Evolutionary conservation across 2,797 vertebrate species (phyloP), one percentile per base, ranked within the genome.

Genomic region (Cryptoblepharus egeriae): DNA sequence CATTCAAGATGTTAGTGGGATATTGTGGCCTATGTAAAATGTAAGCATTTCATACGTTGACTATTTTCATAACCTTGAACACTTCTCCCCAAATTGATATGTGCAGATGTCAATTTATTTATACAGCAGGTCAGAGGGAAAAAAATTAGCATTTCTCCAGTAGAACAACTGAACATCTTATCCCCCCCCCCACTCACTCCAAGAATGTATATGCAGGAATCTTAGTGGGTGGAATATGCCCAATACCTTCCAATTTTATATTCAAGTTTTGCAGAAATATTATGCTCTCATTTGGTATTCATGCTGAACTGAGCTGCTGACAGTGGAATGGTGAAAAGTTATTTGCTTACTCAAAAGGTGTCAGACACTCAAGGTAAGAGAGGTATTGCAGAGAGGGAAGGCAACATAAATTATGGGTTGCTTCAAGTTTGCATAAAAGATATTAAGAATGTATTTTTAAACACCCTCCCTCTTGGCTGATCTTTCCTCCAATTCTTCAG

Each of bases 221-320:
- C 49, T 55, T 64, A 13, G 58, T 28, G 63, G 8, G 24, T 20
- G 22, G 22, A 74, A 45, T 22, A 28, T 15, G 42, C n/a, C 22
- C 6, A 20, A 28, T 65, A 76, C 81, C 86, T 88, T 83, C 63
- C 77, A 52, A 64, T 79, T 61, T 15, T 82, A 61, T 84, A 75
- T 89, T 86, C 74, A 87, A 77, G 49, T 79, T 86, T 90, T 87
- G 72, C 76, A 16, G 24, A 83, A 85, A n/a, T 69, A 60, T 52
- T 85, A 37, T 45, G 76, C 49, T 58, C n/a, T 67, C 74, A 84
- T 74, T 79, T 65, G 35, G 75, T 78, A 83, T 78, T 73, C 16
- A 67, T 58, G 76, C n/a, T 60, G 76, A 79, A 79, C 49, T 57
- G 60, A 78, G 58, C 60, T 45, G 69, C 60, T 79, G 52, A 79